Conservation (phyloP, 2,888 invertebrate species). For the Patella caerulea region DNA sequence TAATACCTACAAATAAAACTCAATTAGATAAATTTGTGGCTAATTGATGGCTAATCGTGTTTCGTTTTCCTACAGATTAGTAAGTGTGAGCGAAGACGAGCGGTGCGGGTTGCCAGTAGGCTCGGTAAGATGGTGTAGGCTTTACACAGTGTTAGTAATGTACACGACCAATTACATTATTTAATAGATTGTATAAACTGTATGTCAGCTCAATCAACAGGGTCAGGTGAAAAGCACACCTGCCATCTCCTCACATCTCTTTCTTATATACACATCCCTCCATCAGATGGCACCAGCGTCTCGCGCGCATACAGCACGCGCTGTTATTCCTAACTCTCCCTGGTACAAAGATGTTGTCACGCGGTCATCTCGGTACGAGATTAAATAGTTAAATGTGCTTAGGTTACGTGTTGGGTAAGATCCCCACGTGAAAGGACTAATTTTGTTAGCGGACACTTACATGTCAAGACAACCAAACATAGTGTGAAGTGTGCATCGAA, state of each 20-base stretch:
- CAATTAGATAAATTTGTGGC: conserved; percentile 28
- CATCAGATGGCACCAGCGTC: conserved; percentile 18
- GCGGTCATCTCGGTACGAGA: conserved; percentile 18
- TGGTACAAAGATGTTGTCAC: conserved; percentile 18
- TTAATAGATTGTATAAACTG: conserved; percentile 27
- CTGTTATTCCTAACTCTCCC: conserved; percentile 8
- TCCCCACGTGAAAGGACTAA: conserved; percentile 6
- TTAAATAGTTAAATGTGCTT: conserved; percentile 10
- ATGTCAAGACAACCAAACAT: background rate
- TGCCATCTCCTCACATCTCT: conserved; percentile 18
- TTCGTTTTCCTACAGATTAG: conserved; percentile 17
- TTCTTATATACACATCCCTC: conserved; percentile 13
- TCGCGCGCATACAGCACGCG: conserved; percentile 21
- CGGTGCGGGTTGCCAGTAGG: conserved; percentile 5
- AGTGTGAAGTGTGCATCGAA: conserved; percentile 9
- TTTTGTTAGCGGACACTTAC: conserved; percentile 13
- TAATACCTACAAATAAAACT: conserved; percentile 30
- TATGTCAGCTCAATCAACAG: conserved; percentile 6
- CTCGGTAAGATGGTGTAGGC: background rate
- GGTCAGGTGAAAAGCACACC: conserved; percentile 12
- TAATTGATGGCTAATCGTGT: conserved; percentile 29
- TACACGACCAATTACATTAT: conserved; percentile 24
- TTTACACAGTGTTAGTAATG: conserved; percentile 11
- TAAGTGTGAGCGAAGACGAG: conserved; percentile 12
- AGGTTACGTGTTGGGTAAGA: background rate